Base-by-base conservation (phyloP, 2,797 vertebrate genomes). In the Cuniculus paca region DNA sequence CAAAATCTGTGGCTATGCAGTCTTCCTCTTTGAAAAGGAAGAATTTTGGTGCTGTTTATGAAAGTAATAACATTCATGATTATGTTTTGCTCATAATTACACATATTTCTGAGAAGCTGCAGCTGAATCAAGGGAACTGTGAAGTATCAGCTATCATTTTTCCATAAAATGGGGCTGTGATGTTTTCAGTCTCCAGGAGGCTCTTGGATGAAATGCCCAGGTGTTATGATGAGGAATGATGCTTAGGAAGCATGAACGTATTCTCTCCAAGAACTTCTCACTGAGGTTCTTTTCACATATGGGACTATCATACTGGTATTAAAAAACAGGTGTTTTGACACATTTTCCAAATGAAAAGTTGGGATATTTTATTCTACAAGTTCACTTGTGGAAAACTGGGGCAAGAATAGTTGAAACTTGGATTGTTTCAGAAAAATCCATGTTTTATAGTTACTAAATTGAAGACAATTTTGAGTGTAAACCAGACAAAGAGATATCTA, bases 341-440 rank as follows among this genome's bases (percentile, higher is more conserved):
- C 45, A 58, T 68, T 85, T 95, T 84, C 82, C 34, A 72, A 94
- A 86, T 19, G 17, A n/a, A 50, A 79, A 84, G 72, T 77, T 42
- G 75, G 74, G 31, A 9, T 78, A 52, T 78, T 78, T 78, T 52
- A 52, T 34, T 31, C 31, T 20, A 78, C 31, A n/a, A 78, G 48
- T 52, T 78, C 52, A 78, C 48, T 78, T 52, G 75, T 78, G 48
- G 48, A 50, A 77, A 74, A 48, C 20, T 52, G 31, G 75, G 31
- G 16, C n/a, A 79, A 93, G 88, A 94, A 70, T 28, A n/a, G 16
- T 61, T 75, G 54, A 50, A 84, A 75, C 42, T 88, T 50, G 28
- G 26, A 63, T 86, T 68, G 58, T 88, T 93, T 85, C 24, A 82
- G 82, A 74, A 94, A 95, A 80, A 81, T 63, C 80, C 95, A 14